Percentiles rank a stretch among this genome's conserved stretches.
These are phyloP conservation scores for Zenarchopterus dispar DNA, from an alignment of 2,797 vertebrate genomes.

Conservation along the genomic window DNA sequence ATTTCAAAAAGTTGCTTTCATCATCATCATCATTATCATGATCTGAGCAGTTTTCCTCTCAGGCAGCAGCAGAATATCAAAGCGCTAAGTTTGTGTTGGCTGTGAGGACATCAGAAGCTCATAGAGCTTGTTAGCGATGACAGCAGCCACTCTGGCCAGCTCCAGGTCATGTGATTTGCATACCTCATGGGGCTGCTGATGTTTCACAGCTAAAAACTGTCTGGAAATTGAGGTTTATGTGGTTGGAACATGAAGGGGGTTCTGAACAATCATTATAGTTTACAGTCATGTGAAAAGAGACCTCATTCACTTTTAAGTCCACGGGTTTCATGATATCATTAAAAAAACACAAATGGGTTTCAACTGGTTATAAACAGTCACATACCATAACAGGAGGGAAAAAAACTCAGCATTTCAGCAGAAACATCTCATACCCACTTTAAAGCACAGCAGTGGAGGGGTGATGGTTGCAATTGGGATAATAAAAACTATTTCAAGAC, in stretches of 20 bases:
- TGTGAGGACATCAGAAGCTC: constrained; percentile 12
- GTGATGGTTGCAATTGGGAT: too few species aligned
- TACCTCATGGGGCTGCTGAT: constrained; percentile 3
- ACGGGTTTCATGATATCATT: too few species aligned
- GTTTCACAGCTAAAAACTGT: not conserved
- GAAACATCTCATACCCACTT: too few species aligned
- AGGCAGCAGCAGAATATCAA: constrained; percentile 52
- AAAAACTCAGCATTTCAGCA: too few species aligned
- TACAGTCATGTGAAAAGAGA: too few species aligned
- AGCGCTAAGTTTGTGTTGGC: constrained; percentile 40
- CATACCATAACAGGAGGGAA: too few species aligned
- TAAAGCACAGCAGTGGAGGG: too few species aligned
- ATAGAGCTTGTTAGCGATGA: constrained; percentile 28
- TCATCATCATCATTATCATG: constrained; percentile 49
- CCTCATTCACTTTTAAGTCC: too few species aligned
- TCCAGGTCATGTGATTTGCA: constrained; percentile 39
- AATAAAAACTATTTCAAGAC: too few species aligned
- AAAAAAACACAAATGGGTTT: too few species aligned
- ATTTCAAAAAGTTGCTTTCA: constrained; percentile 51
- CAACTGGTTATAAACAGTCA: too few species aligned
- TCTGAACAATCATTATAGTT: not conserved
- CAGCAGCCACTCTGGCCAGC: constrained; percentile 23
- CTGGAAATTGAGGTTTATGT: too few species aligned
- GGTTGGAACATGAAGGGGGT: not conserved
- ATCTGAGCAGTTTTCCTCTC: constrained; percentile 29